Conservation (phyloP, 2,888 invertebrate genomes). For the Baronia brevicornis region DNA sequence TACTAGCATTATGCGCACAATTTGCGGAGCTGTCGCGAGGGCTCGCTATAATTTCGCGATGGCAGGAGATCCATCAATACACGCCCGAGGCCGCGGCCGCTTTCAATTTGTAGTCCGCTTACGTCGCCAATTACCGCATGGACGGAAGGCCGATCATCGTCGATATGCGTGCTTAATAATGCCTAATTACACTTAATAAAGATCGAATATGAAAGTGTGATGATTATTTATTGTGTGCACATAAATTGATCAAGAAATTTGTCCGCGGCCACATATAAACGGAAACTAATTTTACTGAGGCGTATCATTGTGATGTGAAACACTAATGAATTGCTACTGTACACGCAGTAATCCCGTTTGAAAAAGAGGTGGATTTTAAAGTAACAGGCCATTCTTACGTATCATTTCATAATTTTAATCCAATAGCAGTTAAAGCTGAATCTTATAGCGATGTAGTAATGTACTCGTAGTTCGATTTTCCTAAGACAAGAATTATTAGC, state of each 20-base stretch:
- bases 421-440: too few species aligned
- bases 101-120: constrained; percentile 74
- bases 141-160: constrained; percentile 72
- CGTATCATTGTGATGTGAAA: too few species aligned
- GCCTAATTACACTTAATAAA: constrained; percentile 74
- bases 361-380: too few species aligned
- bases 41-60: constrained; percentile 70
- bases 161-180: constrained; percentile 71
- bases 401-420: too few species aligned
- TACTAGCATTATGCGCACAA: constrained; percentile 74
- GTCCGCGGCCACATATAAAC: too few species aligned
- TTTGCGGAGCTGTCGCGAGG: constrained; percentile 74
- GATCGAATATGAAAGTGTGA: constrained; percentile 68
- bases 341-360: too few species aligned
- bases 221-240: constrained; percentile 58
- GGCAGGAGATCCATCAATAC: constrained; percentile 74
- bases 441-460: too few species aligned
- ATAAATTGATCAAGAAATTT: constrained; percentile 26
- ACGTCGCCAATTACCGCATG: constrained; percentile 67
- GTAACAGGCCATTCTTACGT: too few species aligned
- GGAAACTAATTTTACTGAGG: too few species aligned
- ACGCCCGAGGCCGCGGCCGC: constrained; percentile 65
- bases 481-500: too few species aligned
- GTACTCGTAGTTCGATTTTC: too few species aligned
- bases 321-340: too few species aligned